Evolutionary conservation across 2,888 invertebrate species (phyloP).

Genomic region (Glyphotaelius pellucidus): DNA sequence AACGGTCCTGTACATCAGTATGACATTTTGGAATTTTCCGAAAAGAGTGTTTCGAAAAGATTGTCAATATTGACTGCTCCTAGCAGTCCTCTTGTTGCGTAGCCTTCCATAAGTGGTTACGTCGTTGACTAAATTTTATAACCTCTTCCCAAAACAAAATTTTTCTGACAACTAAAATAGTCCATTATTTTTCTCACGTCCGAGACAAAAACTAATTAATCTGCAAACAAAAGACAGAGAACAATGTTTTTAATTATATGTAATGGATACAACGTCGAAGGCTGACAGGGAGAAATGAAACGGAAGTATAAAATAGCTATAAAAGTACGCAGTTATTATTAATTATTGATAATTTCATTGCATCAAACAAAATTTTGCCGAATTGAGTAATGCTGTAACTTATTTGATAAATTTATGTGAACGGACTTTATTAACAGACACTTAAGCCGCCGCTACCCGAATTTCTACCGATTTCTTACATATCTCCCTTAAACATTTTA

Average conservation of each 20-base stretch:
- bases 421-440: too few relatives aligned
- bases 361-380: not conserved
- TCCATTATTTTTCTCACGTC: not conserved
- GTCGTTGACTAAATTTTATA: not conserved
- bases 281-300: not conserved
- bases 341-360: not conserved
- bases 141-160: not conserved
- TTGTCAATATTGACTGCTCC: too few relatives aligned
- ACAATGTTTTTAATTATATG: not conserved
- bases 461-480: too few relatives aligned
- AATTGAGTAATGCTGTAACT: not conserved
- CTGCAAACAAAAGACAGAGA: not conserved
- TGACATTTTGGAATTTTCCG: too few relatives aligned
- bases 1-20: too few relatives aligned
- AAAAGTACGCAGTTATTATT: not conserved
- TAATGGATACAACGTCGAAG: not conserved
- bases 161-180: not conserved
- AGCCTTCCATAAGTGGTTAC: not conserved
- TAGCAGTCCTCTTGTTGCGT: too few relatives aligned
- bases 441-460: too few relatives aligned
- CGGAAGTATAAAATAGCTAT: not conserved
- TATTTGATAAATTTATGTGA: too few relatives aligned
- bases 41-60: too few relatives aligned
- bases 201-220: not conserved
- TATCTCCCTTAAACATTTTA: too few relatives aligned